Evolutionary conservation across 2,113 vertebrate genomes (phyloP).

Genomic region (Sturnira hondurensis): DNA sequence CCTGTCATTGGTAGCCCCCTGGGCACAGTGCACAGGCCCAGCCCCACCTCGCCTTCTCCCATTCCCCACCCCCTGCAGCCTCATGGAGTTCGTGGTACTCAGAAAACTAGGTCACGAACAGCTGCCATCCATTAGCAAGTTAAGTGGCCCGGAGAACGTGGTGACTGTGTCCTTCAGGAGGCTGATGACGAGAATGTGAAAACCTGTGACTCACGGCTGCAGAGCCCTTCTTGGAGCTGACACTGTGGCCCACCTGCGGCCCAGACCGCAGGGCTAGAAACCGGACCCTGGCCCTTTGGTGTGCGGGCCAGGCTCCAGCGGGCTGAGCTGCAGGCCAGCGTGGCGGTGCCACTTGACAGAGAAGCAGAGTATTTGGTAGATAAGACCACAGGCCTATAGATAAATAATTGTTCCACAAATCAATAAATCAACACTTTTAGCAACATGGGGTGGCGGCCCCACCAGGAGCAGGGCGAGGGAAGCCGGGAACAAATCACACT

Average conservation of each 20-base stretch:
- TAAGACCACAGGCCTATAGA: not conserved
- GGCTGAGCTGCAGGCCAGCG: too few relatives aligned
- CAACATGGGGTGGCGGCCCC: not conserved
- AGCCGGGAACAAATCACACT: not conserved
- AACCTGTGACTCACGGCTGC: not conserved
- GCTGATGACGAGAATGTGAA: not conserved
- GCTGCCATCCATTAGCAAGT: not conserved
- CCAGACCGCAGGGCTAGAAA: too few relatives aligned
- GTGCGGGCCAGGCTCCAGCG: too few relatives aligned
- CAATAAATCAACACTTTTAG: not conserved
- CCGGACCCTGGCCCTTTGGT: too few relatives aligned
- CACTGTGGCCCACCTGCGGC: too few relatives aligned
- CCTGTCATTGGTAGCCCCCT: not conserved
- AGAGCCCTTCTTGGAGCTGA: not conserved
- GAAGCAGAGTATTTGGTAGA: not conserved
- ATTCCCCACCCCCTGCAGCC: too few relatives aligned
- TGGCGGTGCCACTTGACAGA: not conserved
- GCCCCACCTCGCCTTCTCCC: not conserved
- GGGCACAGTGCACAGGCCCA: not conserved
- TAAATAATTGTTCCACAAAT: not conserved
- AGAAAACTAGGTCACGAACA: not conserved
- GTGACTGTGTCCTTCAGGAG: not conserved
- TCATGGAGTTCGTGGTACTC: not conserved
- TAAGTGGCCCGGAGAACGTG: not conserved
- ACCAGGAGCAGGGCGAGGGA: not conserved